These are phyloP conservation scores for Eulacestoma nigropectus DNA, from an alignment of 2,113 vertebrate genomes.

Conservation along the genomic window DNA sequence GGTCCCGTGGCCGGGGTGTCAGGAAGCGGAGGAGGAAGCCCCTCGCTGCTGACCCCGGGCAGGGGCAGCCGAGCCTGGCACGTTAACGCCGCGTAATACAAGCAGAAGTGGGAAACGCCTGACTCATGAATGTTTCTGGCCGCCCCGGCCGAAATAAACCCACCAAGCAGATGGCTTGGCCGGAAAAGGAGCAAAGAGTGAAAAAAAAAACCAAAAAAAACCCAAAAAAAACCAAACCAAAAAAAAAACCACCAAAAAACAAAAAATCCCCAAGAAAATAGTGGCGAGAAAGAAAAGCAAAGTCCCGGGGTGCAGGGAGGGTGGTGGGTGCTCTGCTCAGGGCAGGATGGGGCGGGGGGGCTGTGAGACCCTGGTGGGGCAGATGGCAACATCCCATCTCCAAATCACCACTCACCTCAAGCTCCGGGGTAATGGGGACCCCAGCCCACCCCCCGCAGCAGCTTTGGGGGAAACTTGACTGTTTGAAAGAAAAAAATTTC, in stretches of 20 bases:
- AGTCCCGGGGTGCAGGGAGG: accelerated
- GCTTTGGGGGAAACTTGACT: not conserved
- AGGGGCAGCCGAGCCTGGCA: not conserved
- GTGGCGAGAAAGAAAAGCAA: not conserved
- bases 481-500: not conserved
- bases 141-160: not conserved
- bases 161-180: slow-evolving; percentile 25
- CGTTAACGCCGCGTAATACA: not conserved
- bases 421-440: not conserved
- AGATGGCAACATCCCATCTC: not conserved
- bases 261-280: not conserved
- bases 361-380: not conserved
- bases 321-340: not conserved
- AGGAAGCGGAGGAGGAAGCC: slow-evolving; percentile 27
- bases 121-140: slow-evolving; percentile 36
- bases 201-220: not conserved
- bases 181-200: slow-evolving; percentile 3
- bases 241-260: too few relatives aligned
- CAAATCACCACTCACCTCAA: not conserved
- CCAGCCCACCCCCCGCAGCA: accelerated
- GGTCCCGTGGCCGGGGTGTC: not conserved
- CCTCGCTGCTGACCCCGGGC: not conserved
- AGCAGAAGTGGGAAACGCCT: slow-evolving; percentile 55
- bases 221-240: too few relatives aligned
- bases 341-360: not conserved